phyloP scores from a whole-genome alignment of 2,888 invertebrate genomes.

The Agriopis marginaria region DNA sequence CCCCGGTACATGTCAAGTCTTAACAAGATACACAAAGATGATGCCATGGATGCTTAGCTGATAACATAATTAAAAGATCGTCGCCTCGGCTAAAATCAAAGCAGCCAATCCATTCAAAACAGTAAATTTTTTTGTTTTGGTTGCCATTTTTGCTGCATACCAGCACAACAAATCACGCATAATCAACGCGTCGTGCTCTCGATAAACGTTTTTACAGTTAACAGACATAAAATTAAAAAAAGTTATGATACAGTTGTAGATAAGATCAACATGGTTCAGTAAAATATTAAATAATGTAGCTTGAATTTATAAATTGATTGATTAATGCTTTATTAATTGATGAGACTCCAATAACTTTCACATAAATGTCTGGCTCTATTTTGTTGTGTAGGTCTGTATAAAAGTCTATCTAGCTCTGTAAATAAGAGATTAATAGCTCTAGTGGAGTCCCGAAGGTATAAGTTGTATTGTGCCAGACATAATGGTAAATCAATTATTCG shows the following conservation, averaged over 20 bases:
- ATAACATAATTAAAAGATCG: too few species aligned
- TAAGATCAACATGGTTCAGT: neutral
- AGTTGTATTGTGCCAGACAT: neutral
- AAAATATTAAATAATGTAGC: neutral
- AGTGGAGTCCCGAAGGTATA: neutral
- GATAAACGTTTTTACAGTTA: too few species aligned
- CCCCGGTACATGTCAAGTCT: constrained; percentile 99
- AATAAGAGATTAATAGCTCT: neutral
- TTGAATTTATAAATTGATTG: neutral
- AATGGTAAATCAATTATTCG: neutral
- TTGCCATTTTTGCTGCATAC: too few species aligned
- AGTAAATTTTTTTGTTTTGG: too few species aligned
- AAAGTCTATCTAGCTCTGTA: neutral
- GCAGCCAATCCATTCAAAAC: too few species aligned
- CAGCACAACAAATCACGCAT: too few species aligned
- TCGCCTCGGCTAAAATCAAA: too few species aligned
- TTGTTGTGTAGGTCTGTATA: neutral
- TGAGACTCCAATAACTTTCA: constrained; percentile 1
- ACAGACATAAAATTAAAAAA: too few species aligned
- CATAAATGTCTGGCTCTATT: constrained; percentile 1
- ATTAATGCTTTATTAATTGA: constrained; percentile 1
- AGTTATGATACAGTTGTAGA: neutral
- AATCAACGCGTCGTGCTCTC: too few species aligned
- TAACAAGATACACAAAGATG: constrained; percentile 91
- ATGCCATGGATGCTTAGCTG: too few species aligned